phyloP scores from a whole-genome alignment of 1,140 invertebrate genomes.

The Lepidurus couesii region DNA sequence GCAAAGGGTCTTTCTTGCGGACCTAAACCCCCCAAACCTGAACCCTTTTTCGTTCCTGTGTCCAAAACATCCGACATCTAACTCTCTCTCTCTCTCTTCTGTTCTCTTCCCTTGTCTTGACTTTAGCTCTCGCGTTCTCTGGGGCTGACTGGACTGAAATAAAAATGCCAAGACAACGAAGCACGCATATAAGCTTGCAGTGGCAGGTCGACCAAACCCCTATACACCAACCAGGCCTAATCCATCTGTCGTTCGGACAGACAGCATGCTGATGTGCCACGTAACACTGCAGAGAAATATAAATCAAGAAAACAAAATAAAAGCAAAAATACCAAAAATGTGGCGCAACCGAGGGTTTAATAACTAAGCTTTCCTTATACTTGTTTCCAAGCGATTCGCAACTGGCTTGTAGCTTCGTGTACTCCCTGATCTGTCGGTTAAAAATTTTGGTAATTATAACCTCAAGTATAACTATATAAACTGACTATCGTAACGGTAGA shows the following conservation, averaged over 20 bases:
- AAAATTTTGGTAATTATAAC: no score
- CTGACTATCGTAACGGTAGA: no score
- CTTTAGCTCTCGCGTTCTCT: background rate
- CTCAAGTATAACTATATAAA: no score
- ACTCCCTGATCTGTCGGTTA: no score
- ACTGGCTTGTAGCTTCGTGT: no score
- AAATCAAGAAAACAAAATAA: background rate
- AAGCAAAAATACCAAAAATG: background rate
- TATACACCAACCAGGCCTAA: background rate
- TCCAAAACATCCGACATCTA: background rate
- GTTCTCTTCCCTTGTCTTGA: background rate
- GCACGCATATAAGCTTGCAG: no score
- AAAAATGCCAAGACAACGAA: no score
- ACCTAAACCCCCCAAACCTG: constrained; percentile 7
- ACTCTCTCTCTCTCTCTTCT: background rate
- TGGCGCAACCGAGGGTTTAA: background rate
- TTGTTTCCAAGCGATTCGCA: background rate
- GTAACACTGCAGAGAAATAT: background rate
- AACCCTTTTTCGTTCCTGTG: background rate
- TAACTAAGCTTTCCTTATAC: background rate
- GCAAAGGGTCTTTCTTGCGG: background rate
- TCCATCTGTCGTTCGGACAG: background rate
- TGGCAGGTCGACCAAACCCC: background rate
- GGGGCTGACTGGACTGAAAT: background rate
- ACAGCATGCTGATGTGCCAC: background rate